Conservation (phyloP, 2,888 invertebrate genomes). For the Eristalis tenax region DNA sequence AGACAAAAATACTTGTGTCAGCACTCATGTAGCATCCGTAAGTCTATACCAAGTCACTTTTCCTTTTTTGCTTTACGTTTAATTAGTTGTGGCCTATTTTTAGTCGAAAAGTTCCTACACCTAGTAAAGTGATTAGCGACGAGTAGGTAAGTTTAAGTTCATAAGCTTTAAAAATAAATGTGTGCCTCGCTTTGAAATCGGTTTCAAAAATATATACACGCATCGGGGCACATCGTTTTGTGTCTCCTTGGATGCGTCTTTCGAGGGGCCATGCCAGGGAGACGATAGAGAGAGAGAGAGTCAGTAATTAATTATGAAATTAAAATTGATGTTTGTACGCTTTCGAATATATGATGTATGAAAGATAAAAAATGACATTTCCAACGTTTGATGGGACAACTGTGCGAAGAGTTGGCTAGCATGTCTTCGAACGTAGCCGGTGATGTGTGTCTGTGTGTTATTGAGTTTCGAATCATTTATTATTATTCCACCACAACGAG, state of each 20-base stretch:
- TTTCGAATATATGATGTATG: slow-evolving; percentile 26
- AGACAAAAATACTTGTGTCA: neutral
- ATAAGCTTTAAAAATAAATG: slow-evolving; percentile 37
- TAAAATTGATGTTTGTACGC: slow-evolving; percentile 17
- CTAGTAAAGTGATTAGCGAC: slow-evolving; percentile 37
- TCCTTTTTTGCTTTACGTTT: slow-evolving; percentile 17
- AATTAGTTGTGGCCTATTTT: slow-evolving; percentile 43
- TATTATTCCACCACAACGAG: neutral
- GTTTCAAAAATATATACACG: neutral
- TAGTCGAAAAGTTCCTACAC: slow-evolving; percentile 33
- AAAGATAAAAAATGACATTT: slow-evolving; percentile 5
- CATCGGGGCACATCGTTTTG: neutral
- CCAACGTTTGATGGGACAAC: neutral
- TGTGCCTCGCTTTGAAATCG: neutral
- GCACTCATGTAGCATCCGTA: slow-evolving; percentile 8
- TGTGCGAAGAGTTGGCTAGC: neutral
- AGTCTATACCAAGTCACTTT: neutral
- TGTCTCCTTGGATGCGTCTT: neutral
- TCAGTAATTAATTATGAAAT: slow-evolving; percentile 24
- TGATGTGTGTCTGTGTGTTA: neutral
- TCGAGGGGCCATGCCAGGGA: neutral
- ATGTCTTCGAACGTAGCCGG: neutral
- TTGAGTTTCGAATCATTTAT: neutral
- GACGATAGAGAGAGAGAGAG: neutral
- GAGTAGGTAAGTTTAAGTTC: slow-evolving; percentile 33